phyloP scores from a whole-genome alignment of 2,113 vertebrate species.

The Actinemys pallida region DNA sequence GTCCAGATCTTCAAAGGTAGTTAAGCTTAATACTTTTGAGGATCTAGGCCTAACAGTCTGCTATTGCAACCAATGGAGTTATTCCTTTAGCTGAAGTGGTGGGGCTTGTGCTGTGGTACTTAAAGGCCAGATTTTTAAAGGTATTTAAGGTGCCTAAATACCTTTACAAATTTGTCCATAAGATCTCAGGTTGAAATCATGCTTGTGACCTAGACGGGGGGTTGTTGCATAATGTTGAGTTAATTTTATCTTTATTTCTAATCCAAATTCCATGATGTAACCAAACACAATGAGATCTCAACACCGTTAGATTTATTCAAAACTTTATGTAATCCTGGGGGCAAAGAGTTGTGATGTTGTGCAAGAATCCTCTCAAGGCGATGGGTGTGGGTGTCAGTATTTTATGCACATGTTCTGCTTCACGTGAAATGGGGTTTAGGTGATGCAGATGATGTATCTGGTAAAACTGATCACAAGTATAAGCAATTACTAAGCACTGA shows the following conservation, averaged over 20 bases:
- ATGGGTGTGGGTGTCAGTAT: not conserved
- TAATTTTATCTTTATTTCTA: not conserved
- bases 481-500: fast-evolving
- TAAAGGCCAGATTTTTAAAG: not conserved
- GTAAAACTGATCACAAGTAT: not conserved
- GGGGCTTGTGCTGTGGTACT: not conserved
- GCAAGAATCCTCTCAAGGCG: not conserved
- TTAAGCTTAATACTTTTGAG: not conserved
- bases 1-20: not conserved
- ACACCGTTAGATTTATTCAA: not conserved
- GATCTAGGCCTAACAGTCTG: not conserved
- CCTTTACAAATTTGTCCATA: not conserved
- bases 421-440: not conserved
- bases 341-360: not conserved
- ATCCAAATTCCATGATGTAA: not conserved
- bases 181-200: not conserved
- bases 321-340: not conserved
- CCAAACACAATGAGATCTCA: not conserved
- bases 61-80: not conserved
- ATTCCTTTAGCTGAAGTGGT: not conserved
- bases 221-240: not conserved
- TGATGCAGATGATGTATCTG: not conserved
- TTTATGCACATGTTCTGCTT: not conserved
- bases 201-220: not conserved
- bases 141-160: not conserved